Evolutionary conservation across 2,888 invertebrate genomes (phyloP), one percentile per base, ranked within the genome.

Genomic region (Cheilosia grossa): DNA sequence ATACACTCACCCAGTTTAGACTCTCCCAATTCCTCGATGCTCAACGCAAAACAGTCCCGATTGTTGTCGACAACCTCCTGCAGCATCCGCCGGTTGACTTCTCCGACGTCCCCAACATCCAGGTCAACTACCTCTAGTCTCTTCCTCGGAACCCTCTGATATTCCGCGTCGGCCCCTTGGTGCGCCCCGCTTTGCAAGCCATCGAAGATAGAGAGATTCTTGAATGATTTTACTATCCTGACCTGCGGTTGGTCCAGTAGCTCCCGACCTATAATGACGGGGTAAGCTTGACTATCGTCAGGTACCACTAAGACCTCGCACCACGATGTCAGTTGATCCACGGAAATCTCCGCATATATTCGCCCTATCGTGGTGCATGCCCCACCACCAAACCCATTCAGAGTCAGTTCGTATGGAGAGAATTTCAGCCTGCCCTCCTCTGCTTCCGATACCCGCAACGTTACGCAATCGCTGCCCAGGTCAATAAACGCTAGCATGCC

Each of bases 191-290:
- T 17, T n/a, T 37, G 56, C 3, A 17, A 19, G 13, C 24, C n/a
- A 15, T 61, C 61, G 42, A 51, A n/a, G 21, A 63, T 73, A 17
- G 40, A 21, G 19, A 63, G 27, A 9, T 37, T 61, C 17, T 58
- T 75, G 27, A 49, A 66, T 13, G 40, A 40, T 51, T 75, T 75
- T n/a, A 42, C 66, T 0, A 67, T 59, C 1, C 30, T 67, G 2
- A 77, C 51, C 42, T 67, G 75, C 1, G 73, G 63, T 27, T 74
- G 74, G 24, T 74, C 56, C 49, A 74, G 33, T 1, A 74, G 64
- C 4, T 64, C 54, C 4, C 64, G 64, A 2, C 73, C 73, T 13
- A 73, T 73, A 0, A 63, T 63, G 44, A 73, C 53, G 1, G 33
- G 54, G 7, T 64, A 58, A 3, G 61, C 67, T 37, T 75, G 75